These are phyloP conservation scores for Laspeyria flexula DNA, from an alignment of 2,888 invertebrate species.

Conservation along the genomic window DNA sequence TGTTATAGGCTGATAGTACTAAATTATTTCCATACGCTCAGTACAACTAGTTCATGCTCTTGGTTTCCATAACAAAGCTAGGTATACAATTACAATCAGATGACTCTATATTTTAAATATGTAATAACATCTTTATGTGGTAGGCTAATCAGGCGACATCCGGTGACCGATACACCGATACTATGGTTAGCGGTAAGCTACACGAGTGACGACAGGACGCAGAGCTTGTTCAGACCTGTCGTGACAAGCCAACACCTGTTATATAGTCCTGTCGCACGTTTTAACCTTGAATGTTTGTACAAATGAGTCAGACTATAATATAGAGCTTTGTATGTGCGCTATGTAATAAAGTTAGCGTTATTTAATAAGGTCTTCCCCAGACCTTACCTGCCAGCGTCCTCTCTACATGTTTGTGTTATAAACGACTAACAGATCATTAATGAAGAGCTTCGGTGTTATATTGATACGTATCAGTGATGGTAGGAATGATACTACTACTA, in stretches of 20 bases:
- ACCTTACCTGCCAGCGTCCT: too few relatives aligned
- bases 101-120: neutral
- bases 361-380: neutral
- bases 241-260: conserved; percentile 28
- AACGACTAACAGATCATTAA: too few relatives aligned
- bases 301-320: neutral
- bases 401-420: too few relatives aligned
- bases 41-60: too few relatives aligned
- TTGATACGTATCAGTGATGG: too few relatives aligned
- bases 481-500: too few relatives aligned
- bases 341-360: neutral
- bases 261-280: conserved; percentile 1
- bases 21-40: too few relatives aligned
- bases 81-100: neutral
- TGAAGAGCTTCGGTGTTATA: too few relatives aligned
- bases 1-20: too few relatives aligned
- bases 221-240: conserved; percentile 7
- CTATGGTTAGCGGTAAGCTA: neutral
- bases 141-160: neutral
- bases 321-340: too few relatives aligned
- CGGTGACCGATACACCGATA: neutral
- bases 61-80: neutral
- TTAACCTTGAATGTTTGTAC: conserved; percentile 1
- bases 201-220: conserved; percentile 1
- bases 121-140: neutral